phyloP scores from a whole-genome alignment of 1,140 invertebrate species.

The Euura saliciscinereae region DNA sequence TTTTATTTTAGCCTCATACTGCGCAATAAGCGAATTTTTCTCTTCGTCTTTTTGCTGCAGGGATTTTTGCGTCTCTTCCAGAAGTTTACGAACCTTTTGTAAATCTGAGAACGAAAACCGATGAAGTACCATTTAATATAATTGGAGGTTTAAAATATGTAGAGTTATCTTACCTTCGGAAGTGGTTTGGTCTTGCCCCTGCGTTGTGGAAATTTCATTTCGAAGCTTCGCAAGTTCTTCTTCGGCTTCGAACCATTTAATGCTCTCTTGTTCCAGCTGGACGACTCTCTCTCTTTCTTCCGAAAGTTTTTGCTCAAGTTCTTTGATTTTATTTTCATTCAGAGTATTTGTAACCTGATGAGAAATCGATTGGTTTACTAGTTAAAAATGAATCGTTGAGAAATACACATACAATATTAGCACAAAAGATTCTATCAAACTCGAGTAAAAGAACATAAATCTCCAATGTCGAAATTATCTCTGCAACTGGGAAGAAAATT shows the following conservation, averaged over 20 bases:
- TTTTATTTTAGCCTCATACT: conserved; percentile 54
- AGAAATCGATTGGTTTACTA: conserved; percentile 29
- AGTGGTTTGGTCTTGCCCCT: conserved; percentile 31
- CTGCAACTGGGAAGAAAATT: no score
- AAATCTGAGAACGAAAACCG: conserved; percentile 25
- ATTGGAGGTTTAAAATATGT: neutral
- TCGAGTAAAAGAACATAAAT: neutral
- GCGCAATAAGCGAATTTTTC: conserved; percentile 49
- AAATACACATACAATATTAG: no score
- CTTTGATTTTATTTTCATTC: conserved; percentile 60
- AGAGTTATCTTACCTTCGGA: conserved; percentile 26
- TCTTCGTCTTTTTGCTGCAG: conserved; percentile 50
- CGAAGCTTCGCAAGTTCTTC: conserved; percentile 58
- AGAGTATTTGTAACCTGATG: conserved; percentile 56
- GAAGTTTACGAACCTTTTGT: conserved; percentile 38
- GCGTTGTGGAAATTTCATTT: conserved; percentile 44
- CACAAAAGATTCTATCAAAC: neutral
- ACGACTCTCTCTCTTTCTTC: conserved; percentile 58
- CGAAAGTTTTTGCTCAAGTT: conserved; percentile 60
- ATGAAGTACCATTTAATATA: conserved; percentile 17
- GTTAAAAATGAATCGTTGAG: neutral
- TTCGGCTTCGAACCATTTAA: conserved; percentile 63
- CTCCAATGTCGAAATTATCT: no score
- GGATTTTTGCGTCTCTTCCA: conserved; percentile 42
- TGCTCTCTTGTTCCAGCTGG: conserved; percentile 59